Conservation (phyloP, 2,888 invertebrate genomes). For the Microchrysa polita region DNA sequence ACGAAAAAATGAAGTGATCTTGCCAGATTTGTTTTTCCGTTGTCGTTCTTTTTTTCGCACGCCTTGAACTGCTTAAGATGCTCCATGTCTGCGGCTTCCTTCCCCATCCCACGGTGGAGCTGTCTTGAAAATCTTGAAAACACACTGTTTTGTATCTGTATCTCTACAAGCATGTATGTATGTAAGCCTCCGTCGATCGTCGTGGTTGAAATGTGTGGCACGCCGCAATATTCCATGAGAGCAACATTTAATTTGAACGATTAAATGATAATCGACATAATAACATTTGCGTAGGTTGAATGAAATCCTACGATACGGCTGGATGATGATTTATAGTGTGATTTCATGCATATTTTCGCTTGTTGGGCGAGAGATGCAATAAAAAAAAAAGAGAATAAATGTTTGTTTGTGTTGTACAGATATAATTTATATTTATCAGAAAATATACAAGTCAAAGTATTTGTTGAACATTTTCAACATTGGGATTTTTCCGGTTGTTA, state of each 20-base stretch:
- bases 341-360: neutral
- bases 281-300: constrained; percentile 7
- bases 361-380: no score
- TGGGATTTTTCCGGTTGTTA: no score
- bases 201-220: constrained; percentile 9
- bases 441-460: constrained; percentile 5
- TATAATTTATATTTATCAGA: no score
- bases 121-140: neutral
- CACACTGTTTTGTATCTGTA: no score
- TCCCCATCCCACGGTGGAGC: constrained; percentile 6
- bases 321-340: constrained; percentile 22
- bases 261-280: constrained; percentile 18
- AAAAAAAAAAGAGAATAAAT: no score
- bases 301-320: constrained; percentile 10
- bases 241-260: constrained; percentile 25
- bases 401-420: no score
- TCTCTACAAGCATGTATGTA: neutral
- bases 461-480: neutral
- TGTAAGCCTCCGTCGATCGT: neutral
- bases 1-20: no score
- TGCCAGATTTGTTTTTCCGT: no score
- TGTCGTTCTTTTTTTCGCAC: neutral
- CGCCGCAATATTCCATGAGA: constrained; percentile 14
- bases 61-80: neutral
- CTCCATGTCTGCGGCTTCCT: neutral